These are phyloP conservation scores for Ricordea florida DNA, from an alignment of 92 coral and sea anemone genomes.

Conservation along the genomic window DNA sequence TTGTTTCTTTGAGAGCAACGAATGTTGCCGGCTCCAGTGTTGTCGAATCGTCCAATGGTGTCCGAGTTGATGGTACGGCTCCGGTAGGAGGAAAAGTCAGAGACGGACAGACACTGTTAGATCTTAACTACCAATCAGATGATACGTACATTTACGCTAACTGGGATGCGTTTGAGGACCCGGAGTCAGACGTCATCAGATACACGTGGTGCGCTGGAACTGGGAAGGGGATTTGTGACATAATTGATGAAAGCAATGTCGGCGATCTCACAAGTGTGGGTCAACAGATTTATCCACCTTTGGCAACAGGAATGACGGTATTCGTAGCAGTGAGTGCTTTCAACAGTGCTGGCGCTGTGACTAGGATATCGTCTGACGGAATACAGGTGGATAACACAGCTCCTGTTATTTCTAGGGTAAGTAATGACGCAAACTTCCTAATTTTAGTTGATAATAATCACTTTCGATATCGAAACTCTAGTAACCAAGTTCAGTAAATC, in stretches of 20 bases:
- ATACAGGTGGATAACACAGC: slow-evolving; percentile 79
- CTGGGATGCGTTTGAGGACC: slow-evolving; percentile 90
- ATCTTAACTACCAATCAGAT: slow-evolving; percentile 70
- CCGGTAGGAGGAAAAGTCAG: slow-evolving; percentile 74
- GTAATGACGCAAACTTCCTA: too few relatives aligned
- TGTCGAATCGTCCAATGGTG: slow-evolving; percentile 74
- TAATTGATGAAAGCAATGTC: slow-evolving; percentile 61
- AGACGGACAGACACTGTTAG: slow-evolving; percentile 71
- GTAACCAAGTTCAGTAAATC: too few relatives aligned
- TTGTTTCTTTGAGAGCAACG: slow-evolving; percentile 71
- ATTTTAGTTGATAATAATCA: too few relatives aligned
- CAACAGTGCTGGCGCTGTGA: slow-evolving; percentile 83
- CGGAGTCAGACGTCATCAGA: slow-evolving; percentile 75
- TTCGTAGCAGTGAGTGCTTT: slow-evolving; percentile 72
- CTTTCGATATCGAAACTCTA: too few relatives aligned
- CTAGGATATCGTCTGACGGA: slow-evolving; percentile 80
- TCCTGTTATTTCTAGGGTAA: slow-evolving; percentile 77
- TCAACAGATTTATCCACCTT: slow-evolving; percentile 71
- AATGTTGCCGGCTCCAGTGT: slow-evolving; percentile 81
- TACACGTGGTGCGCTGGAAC: slow-evolving; percentile 94
- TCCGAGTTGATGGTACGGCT: slow-evolving; percentile 79
- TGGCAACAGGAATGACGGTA: slow-evolving; percentile 76
- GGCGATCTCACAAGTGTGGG: slow-evolving; percentile 52
- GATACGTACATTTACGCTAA: slow-evolving; percentile 78
- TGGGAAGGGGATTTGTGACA: slow-evolving; percentile 76